Percentiles rank a stretch among this genome's conserved stretches.
Evolutionary conservation across 2,113 vertebrate genomes (phyloP).

Genomic region (Forbesichthys papilliferus): DNA sequence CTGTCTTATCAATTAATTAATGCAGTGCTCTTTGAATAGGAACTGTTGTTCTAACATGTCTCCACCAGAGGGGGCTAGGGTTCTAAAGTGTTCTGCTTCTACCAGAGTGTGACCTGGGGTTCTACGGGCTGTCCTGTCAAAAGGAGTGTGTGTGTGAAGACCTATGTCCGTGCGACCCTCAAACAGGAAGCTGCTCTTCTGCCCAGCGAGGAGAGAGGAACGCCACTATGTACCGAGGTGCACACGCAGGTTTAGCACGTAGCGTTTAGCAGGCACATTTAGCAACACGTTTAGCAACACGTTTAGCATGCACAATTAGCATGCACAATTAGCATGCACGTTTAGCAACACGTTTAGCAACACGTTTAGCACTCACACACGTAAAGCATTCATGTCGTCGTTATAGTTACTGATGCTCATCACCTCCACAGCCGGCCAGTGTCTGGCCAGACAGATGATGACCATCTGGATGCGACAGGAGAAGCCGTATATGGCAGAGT

Average conservation of each 20-base stretch:
- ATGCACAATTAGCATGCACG: no score
- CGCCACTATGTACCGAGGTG: constrained; percentile 79
- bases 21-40: no score
- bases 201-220: constrained; percentile 40
- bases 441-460: constrained; percentile 71
- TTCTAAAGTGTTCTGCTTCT: neutral
- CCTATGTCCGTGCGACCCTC: constrained; percentile 80
- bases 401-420: constrained; percentile 11
- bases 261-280: no score
- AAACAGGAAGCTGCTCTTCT: constrained; percentile 83
- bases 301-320: no score
- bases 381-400: neutral
- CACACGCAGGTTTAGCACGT: neutral
- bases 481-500: constrained; percentile 76
- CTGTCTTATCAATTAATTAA: no score
- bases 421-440: constrained; percentile 77
- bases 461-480: constrained; percentile 46
- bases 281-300: no score
- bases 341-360: no score
- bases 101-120: constrained; percentile 83
- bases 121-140: constrained; percentile 79
- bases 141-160: constrained; percentile 78
- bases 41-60: no score
- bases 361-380: neutral
- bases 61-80: no score